phyloP scores from a whole-genome alignment of 2,888 invertebrate species.

The Gymnosoma rotundatum region DNA sequence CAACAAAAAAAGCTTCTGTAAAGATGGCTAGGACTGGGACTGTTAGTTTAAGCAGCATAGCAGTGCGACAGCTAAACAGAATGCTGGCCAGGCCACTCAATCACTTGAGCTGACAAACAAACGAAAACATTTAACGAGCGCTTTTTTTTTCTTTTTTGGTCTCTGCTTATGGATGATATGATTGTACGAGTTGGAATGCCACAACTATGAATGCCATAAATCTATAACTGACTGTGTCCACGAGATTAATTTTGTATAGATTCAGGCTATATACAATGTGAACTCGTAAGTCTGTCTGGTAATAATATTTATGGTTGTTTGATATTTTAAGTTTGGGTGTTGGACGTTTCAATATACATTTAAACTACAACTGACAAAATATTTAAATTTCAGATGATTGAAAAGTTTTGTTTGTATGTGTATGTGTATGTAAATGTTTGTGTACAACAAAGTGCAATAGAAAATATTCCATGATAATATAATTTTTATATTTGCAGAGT shows the following conservation, averaged over 20 bases:
- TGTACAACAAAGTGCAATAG: slow-evolving; percentile 16
- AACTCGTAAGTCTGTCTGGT: slow-evolving; percentile 13
- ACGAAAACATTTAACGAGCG: slow-evolving; percentile 66
- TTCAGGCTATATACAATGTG: slow-evolving; percentile 30
- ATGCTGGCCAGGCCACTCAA: slow-evolving; percentile 54
- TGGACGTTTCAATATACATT: slow-evolving; percentile 53
- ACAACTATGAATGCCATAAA: slow-evolving; percentile 9
- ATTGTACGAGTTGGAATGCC: slow-evolving; percentile 32
- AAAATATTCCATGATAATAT: slow-evolving; percentile 33
- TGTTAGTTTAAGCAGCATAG: slow-evolving; percentile 22
- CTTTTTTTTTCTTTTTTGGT: slow-evolving; percentile 16
- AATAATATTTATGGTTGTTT: slow-evolving; percentile 45
- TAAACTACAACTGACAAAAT: slow-evolving; percentile 76
- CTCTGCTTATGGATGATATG: slow-evolving; percentile 10
- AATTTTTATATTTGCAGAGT: background rate
- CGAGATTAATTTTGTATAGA: slow-evolving; percentile 43
- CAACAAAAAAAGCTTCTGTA: slow-evolving; percentile 65
- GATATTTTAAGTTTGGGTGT: slow-evolving; percentile 52
- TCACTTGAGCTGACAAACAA: slow-evolving; percentile 64
- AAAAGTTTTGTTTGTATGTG: slow-evolving; percentile 37
- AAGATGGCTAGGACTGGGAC: slow-evolving; percentile 20
- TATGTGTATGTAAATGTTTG: background rate
- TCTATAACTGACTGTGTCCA: slow-evolving; percentile 36
- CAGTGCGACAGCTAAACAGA: slow-evolving; percentile 29
- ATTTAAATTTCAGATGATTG: slow-evolving; percentile 78